phyloP scores from a whole-genome alignment of 2,797 vertebrate genomes.

The Acrossocheilus wenchowensis region DNA sequence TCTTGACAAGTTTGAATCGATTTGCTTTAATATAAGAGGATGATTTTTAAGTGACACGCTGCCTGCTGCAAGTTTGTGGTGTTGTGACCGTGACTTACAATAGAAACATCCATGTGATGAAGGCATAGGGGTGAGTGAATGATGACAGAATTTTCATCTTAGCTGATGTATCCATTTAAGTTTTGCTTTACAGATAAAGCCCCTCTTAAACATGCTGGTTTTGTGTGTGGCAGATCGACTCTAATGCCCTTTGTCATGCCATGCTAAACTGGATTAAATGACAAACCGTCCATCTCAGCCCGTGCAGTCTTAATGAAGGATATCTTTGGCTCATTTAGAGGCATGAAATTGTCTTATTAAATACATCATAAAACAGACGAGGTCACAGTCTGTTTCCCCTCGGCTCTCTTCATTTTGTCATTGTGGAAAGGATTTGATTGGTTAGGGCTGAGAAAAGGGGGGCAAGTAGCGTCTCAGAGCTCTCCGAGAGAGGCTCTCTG shows the following conservation, averaged over 20 bases:
- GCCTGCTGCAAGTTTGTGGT: background rate
- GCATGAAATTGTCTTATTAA: conserved; percentile 76
- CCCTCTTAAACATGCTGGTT: conserved; percentile 22
- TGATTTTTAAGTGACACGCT: background rate
- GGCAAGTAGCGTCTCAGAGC: conserved; percentile 1
- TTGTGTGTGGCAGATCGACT: conserved; percentile 55
- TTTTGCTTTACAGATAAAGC: conserved; percentile 4
- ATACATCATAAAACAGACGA: conserved; percentile 71
- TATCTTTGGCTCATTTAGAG: conserved; percentile 71
- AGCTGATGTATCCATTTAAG: background rate
- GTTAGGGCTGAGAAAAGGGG: conserved; percentile 38
- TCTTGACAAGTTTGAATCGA: background rate
- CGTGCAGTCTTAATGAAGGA: conserved; percentile 71
- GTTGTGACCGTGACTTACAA: background rate
- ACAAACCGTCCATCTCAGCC: conserved; percentile 53
- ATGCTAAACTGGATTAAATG: conserved; percentile 76
- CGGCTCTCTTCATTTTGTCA: conserved; percentile 60
- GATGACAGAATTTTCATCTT: background rate
- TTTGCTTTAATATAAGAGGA: background rate
- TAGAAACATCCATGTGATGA: background rate
- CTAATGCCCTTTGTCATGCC: conserved; percentile 74
- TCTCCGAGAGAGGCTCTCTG: conserved; percentile 18
- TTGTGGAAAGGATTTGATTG: conserved; percentile 58
- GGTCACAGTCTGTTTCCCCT: conserved; percentile 56
- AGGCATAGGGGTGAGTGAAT: background rate